Base-by-base conservation (phyloP, 2,797 vertebrate genomes). In the Clamator glandarius region DNA sequence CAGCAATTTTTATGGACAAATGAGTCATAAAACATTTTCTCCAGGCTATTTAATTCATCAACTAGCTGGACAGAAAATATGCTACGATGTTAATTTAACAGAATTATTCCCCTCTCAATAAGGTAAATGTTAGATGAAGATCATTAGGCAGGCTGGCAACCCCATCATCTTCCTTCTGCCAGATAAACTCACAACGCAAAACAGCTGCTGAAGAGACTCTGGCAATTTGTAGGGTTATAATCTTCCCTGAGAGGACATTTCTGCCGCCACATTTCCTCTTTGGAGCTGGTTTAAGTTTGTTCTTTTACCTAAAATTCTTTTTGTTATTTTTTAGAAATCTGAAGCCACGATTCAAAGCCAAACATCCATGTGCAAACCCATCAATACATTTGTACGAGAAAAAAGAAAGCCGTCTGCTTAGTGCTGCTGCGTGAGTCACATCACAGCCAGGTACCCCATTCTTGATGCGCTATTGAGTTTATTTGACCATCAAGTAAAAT, bases 31-130 rank as follows among this genome's bases (percentile, higher is more conserved):
- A 96, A 88, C 41, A 64, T 93, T 93, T 90, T 92, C 87, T 89
- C 84, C 95, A 33, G 93, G 90, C 93, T 93, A 88, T 63, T 97
- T 93, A 91, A 87, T 95, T 95, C 93, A 92, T 95, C 95, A 96
- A 59, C 89, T 93, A 72, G 88, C 84, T 88, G 87, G 87, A 96
- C 89, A 96, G 85, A 66, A 95, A 97, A 96, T 84, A 86, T 64
- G 73, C 78, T 96, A 52, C 62, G 75, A 89, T 96, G 96, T 94
- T 97, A 96, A 97, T 96, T 89, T 92, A 92, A 95, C 80, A 90
- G 67, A 95, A 96, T 67, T 89, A 95, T 96, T 94, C 67, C 90
- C 63, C 80, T 94, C 81, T 95, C 86, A 92, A 84, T 92, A 97
- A 95, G 94, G 81, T 90, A 94, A 87, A 89, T 21, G 42, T 79